Evolutionary conservation across 2,797 vertebrate genomes (phyloP).

Genomic region (Zalophus californianus): DNA sequence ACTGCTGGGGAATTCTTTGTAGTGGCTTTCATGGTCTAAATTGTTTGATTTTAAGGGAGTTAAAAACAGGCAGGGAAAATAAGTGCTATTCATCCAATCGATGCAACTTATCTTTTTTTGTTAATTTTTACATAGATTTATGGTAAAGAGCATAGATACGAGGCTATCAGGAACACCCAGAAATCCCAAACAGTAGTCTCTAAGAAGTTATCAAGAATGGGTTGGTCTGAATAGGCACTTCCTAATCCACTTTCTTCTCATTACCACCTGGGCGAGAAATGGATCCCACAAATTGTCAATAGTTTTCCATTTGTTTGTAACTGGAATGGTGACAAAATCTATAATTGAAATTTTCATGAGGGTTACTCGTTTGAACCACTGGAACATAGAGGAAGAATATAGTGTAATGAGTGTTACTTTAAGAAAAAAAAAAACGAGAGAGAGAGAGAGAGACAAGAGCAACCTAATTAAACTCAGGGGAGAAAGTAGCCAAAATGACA

Average conservation of each 20-base stretch:
- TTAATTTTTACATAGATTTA: neutral
- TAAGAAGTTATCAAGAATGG: neutral
- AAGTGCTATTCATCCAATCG: neutral
- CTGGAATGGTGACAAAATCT: constrained; percentile 43
- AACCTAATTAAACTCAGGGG: constrained; percentile 81
- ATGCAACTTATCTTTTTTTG: neutral
- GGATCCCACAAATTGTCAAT: neutral
- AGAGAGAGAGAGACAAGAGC: neutral
- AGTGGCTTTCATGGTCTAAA: neutral
- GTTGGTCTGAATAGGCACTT: neutral
- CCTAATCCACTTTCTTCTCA: neutral
- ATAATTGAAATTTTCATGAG: constrained; percentile 77
- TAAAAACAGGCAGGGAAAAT: neutral
- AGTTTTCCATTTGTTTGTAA: constrained; percentile 41
- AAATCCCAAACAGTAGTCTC: neutral
- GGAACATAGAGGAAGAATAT: constrained; percentile 59
- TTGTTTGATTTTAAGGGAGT: neutral
- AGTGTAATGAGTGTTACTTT: constrained; percentile 77
- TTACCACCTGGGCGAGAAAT: constrained; percentile 5
- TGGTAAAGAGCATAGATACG: neutral
- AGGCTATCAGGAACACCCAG: neutral
- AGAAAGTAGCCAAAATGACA: constrained; percentile 75
- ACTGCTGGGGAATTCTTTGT: neutral
- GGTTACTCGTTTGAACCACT: constrained; percentile 79
- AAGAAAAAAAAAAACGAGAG: neutral